phyloP scores from a whole-genome alignment of 2,113 vertebrate genomes.

The Mystacornis crossleyi region DNA sequence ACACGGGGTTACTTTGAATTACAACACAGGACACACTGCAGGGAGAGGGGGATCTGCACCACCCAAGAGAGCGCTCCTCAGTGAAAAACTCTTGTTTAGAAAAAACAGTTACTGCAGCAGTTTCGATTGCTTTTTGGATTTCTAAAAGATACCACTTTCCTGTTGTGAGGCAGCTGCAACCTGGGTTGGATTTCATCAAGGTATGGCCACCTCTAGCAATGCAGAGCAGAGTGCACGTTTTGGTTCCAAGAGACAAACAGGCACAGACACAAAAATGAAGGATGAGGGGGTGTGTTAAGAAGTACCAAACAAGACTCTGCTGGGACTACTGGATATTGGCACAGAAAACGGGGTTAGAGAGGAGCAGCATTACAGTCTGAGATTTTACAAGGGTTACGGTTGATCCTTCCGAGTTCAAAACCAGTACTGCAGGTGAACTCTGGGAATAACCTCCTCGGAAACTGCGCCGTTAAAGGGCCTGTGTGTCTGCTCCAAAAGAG shows the following conservation, averaged over 20 bases:
- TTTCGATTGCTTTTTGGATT: not conserved
- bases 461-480: not conserved
- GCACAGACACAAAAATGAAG: constrained; percentile 8
- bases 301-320: not conserved
- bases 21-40: not conserved
- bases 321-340: not conserved
- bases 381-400: not conserved
- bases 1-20: not conserved
- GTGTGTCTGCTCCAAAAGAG: not conserved
- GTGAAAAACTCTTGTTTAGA: not conserved
- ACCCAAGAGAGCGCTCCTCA: constrained; percentile 48
- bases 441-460: not conserved
- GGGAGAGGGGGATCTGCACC: constrained; percentile 43
- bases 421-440: not conserved
- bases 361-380: not conserved
- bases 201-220: constrained; percentile 25
- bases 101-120: not conserved
- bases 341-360: not conserved
- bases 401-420: constrained; percentile 16
- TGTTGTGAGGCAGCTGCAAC: constrained; percentile 10
- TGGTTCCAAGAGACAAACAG: constrained; percentile 14
- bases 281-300: constrained; percentile 30
- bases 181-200: not conserved
- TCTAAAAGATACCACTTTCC: constrained; percentile 63
- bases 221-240: constrained; percentile 2